phyloP scores from a whole-genome alignment of 2,113 vertebrate species.

The Colius striatus region DNA sequence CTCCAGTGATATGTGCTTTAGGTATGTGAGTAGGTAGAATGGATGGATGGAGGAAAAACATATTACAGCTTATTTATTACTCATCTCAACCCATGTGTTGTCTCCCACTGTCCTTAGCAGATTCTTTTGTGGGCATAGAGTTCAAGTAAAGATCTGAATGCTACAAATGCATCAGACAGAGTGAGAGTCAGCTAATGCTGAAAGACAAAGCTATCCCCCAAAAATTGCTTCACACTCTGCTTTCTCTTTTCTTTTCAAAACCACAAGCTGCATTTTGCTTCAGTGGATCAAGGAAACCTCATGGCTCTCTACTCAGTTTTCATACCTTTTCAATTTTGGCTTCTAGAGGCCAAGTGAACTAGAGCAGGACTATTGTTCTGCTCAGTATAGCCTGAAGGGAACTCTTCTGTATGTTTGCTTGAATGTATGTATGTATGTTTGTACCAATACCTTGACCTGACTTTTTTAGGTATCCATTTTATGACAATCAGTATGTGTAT shows the following conservation, averaged over 20 bases:
- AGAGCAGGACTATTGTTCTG: neutral
- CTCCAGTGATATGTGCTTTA: conserved; percentile 28
- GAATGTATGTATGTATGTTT: neutral
- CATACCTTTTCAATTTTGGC: neutral
- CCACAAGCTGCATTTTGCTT: neutral
- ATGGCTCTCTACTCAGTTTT: neutral
- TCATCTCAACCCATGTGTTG: neutral
- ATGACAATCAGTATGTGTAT: neutral
- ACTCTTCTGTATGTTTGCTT: neutral
- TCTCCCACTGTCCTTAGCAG: neutral
- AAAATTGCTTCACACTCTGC: neutral
- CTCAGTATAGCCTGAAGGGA: neutral
- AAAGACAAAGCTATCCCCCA: neutral
- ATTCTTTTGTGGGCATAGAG: neutral
- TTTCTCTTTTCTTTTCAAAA: neutral
- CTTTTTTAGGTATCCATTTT: neutral
- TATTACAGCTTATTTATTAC: neutral
- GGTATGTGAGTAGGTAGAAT: neutral
- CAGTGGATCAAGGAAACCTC: neutral
- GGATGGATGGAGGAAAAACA: neutral
- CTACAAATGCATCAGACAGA: neutral
- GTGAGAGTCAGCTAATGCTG: neutral
- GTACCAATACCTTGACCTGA: neutral
- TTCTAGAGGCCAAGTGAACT: neutral
- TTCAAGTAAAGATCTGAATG: neutral